Conservation (phyloP, 2,888 invertebrate species). For the Brachyptera putata region DNA sequence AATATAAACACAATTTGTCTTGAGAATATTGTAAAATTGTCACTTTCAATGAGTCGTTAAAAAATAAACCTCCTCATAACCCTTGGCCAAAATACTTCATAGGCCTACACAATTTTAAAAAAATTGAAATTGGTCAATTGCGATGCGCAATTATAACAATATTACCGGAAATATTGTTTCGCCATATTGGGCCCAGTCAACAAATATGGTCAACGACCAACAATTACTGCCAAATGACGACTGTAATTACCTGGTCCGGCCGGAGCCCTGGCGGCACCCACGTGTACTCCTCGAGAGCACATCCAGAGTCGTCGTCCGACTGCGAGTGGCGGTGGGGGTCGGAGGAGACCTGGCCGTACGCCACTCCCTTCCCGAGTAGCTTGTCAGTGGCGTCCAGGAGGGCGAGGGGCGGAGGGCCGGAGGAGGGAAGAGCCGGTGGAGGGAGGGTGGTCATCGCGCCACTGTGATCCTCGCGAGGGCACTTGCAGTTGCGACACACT, state of each 20-base stretch:
- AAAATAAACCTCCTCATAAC: too few relatives aligned
- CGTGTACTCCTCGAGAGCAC: conserved; percentile 95
- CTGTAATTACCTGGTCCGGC: conserved; percentile 91
- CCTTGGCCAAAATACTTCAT: too few relatives aligned
- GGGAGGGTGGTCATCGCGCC: conserved; percentile 45
- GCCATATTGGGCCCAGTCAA: too few relatives aligned
- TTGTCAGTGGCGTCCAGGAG: conserved; percentile 53
- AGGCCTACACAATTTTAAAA: too few relatives aligned
- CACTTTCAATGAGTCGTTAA: too few relatives aligned
- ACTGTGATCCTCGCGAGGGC: conserved; percentile 53
- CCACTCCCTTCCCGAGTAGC: conserved; percentile 56
- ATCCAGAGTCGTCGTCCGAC: conserved; percentile 96
- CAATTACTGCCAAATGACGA: too few relatives aligned
- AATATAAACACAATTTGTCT: too few relatives aligned
- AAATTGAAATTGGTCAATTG: too few relatives aligned
- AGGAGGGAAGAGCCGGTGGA: conserved; percentile 43
- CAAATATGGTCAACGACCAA: too few relatives aligned
- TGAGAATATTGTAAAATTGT: too few relatives aligned
- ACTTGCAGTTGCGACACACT: conserved; percentile 78
- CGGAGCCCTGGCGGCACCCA: conserved; percentile 96
- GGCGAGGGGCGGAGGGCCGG: conserved; percentile 43
- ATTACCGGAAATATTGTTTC: too few relatives aligned
- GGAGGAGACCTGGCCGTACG: conserved; percentile 43
- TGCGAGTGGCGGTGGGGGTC: conserved; percentile 84
- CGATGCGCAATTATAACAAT: too few relatives aligned